phyloP scores from a whole-genome alignment of 2,113 vertebrate genomes.

The Ahaetulla prasina region DNA sequence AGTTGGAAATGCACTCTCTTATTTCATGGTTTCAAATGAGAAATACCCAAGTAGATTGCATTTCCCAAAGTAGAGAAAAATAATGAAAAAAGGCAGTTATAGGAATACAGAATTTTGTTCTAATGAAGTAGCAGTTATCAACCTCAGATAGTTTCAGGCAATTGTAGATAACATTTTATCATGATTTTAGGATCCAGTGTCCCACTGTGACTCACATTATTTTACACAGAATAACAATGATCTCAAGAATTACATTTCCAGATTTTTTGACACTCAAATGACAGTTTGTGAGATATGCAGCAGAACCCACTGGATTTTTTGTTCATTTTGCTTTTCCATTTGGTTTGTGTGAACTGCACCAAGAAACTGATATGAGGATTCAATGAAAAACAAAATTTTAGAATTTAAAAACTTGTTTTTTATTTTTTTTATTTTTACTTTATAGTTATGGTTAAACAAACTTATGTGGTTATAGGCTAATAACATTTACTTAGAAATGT shows the following conservation, averaged over 20 bases:
- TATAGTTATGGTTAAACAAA: not conserved
- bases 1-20: slow-evolving; percentile 17
- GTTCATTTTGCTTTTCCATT: not conserved
- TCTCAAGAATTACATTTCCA: not conserved
- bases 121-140: not conserved
- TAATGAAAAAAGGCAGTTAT: not conserved
- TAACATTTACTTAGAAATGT: not conserved
- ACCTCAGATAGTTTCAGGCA: not conserved
- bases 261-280: not conserved
- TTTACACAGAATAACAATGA: not conserved
- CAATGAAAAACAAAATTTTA: not conserved
- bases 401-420: not conserved
- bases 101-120: not conserved
- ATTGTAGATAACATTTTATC: not conserved
- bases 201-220: not conserved
- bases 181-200: not conserved
- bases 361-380: not conserved
- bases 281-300: not conserved
- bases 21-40: accelerated
- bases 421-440: not conserved
- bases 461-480: not conserved
- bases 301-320: not conserved
- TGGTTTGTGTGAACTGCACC: not conserved
- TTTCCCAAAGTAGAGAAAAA: not conserved
- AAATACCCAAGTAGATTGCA: not conserved